Conservation (phyloP, 2,888 invertebrate species). For the Encarsia formosa region DNA sequence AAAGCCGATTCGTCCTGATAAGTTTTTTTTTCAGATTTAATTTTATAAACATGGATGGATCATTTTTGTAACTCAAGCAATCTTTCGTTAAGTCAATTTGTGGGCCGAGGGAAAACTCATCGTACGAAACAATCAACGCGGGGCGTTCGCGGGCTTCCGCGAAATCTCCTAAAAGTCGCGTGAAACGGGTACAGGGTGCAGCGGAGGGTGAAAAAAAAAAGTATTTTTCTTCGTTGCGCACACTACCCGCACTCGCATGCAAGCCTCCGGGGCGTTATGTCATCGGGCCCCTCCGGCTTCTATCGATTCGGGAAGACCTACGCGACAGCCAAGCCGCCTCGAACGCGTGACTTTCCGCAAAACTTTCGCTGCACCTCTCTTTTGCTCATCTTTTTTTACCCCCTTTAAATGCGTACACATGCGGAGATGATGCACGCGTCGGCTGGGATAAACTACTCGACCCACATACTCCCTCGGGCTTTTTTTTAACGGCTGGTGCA, state of each 20-base stretch:
- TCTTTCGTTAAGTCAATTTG: too few relatives aligned
- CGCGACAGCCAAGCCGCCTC: conserved; percentile 12
- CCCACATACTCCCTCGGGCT: too few relatives aligned
- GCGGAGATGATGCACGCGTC: conserved; percentile 19
- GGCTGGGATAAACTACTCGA: too few relatives aligned
- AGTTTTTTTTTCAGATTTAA: too few relatives aligned
- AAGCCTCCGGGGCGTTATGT: conserved; percentile 11
- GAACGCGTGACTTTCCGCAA: too few relatives aligned
- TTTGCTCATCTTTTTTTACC: background rate
- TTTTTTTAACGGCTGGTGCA: too few relatives aligned
- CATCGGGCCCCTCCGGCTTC: conserved; percentile 40
- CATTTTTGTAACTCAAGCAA: too few relatives aligned
- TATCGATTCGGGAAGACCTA: conserved; percentile 50
- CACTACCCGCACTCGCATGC: background rate
- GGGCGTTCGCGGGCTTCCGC: conserved; percentile 14
- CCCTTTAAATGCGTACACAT: background rate
- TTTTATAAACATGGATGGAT: too few relatives aligned
- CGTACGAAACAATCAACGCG: too few relatives aligned
- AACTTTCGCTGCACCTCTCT: conserved; percentile 29
- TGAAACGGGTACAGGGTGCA: conserved; percentile 30
- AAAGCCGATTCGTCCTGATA: background rate
- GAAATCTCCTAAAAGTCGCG: conserved; percentile 30
- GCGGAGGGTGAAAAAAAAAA: background rate
- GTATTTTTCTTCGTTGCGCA: conserved; percentile 5
- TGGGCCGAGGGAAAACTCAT: too few relatives aligned